A percentile compares a stretch with the other conserved stretches of the same genome.
phyloP scores from a whole-genome alignment of 1,140 invertebrate genomes.

The Drosophila nasuta region DNA sequence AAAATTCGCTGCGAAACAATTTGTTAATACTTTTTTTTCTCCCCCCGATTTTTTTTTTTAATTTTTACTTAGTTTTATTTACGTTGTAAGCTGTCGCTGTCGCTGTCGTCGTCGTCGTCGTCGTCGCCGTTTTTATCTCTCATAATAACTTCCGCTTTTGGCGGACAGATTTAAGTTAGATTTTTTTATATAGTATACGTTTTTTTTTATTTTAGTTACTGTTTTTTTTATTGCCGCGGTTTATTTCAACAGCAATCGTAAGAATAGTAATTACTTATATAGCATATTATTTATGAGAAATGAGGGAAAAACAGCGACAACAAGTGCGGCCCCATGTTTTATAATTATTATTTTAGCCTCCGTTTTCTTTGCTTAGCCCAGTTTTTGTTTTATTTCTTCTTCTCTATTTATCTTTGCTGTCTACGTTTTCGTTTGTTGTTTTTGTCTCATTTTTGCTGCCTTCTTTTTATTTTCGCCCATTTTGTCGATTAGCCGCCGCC shows the following conservation, averaged over 20 bases:
- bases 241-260: conserved; percentile 27
- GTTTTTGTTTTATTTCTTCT: conserved; percentile 34
- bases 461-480: conserved; percentile 21
- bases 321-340: conserved; percentile 24
- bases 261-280: conserved; percentile 42
- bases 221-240: conserved; percentile 16
- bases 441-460: background rate
- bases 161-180: conserved; percentile 16
- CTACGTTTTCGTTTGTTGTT: conserved; percentile 3
- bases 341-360: conserved; percentile 54
- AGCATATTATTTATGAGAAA: conserved; percentile 57
- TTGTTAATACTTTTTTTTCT: conserved; percentile 11
- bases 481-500: conserved; percentile 26
- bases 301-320: conserved; percentile 24
- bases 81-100: conserved; percentile 9
- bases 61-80: conserved; percentile 20
- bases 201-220: conserved; percentile 10
- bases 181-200: conserved; percentile 4
- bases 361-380: conserved; percentile 54
- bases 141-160: conserved; percentile 74
- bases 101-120: background rate
- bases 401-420: conserved; percentile 30
- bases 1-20: background rate
- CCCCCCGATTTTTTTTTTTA: background rate
- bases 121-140: conserved; percentile 58